phyloP scores from a whole-genome alignment of 2,797 vertebrate genomes.

The Channallabes apus region DNA sequence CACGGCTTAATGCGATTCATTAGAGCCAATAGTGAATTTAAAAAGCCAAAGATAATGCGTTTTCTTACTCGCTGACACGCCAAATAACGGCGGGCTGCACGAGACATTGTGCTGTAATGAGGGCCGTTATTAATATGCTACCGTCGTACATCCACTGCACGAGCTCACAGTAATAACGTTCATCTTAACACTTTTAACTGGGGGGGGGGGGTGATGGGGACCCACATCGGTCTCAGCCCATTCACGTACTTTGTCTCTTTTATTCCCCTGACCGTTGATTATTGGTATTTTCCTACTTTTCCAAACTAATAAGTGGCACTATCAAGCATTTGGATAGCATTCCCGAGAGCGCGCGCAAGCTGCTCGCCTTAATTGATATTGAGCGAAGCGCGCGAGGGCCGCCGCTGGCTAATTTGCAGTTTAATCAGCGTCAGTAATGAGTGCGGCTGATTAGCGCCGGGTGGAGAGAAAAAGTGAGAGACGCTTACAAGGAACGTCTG shows the following conservation, averaged over 20 bases:
- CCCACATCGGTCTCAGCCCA: neutral
- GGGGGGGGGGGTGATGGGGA: neutral
- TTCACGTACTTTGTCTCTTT: conserved; percentile 60
- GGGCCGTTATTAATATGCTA: conserved; percentile 3
- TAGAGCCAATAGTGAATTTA: conserved; percentile 77
- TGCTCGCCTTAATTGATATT: conserved; percentile 99
- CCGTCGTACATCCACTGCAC: neutral
- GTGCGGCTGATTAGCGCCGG: conserved; percentile 92
- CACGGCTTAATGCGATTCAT: conserved; percentile 75
- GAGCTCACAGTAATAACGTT: conserved; percentile 1
- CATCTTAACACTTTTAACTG: neutral
- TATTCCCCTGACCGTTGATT: conserved; percentile 85
- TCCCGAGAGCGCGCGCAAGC: conserved; percentile 87
- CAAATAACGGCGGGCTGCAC: neutral
- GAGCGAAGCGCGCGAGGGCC: conserved; percentile 98
- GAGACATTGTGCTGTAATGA: neutral
- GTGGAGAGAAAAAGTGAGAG: conserved; percentile 94
- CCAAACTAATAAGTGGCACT: conserved; percentile 99
- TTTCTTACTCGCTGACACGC: conserved; percentile 63
- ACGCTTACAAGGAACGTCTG: conserved; percentile 95
- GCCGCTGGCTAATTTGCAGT: conserved; percentile 99
- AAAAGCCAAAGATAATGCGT: conserved; percentile 71
- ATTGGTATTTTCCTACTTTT: conserved; percentile 99
- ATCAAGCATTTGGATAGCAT: conserved; percentile 82
- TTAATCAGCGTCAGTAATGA: conserved; percentile 99